Evolutionary conservation across 2,888 invertebrate genomes (phyloP).

Genomic region (Spodoptera picta): DNA sequence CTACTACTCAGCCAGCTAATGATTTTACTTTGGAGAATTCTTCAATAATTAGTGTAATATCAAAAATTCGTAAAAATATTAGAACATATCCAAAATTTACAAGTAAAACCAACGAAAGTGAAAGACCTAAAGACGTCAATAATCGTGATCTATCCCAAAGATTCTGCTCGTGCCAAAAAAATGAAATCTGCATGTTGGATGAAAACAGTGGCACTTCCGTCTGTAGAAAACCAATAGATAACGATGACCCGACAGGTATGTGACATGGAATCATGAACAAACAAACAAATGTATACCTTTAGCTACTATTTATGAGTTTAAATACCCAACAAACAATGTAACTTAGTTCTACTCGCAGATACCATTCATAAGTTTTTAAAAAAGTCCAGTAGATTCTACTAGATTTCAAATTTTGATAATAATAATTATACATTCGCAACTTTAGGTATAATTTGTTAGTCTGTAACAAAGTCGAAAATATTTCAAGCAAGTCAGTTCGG

Average conservation of each 20-base stretch:
- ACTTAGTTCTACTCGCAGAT: too few species aligned
- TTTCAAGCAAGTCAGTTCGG: too few species aligned
- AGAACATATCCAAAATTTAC: conserved; percentile 78
- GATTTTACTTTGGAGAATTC: conserved; percentile 65
- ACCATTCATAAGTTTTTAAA: too few species aligned
- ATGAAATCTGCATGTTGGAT: conserved; percentile 90
- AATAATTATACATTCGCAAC: too few species aligned
- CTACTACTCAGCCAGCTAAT: conserved; percentile 60
- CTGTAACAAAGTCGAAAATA: too few species aligned
- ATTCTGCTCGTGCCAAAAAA: conserved; percentile 87
- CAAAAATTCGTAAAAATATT: conserved; percentile 83
- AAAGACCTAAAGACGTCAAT: conserved; percentile 74
- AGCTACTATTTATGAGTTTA: too few species aligned
- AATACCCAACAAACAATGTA: too few species aligned
- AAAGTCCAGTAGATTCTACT: too few species aligned
- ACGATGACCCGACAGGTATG: conserved; percentile 89
- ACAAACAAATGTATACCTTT: too few species aligned
- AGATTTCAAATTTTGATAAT: too few species aligned
- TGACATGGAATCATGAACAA: conserved; percentile 7
- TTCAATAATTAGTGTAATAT: conserved; percentile 69
- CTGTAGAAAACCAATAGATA: conserved; percentile 86
- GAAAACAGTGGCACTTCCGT: conserved; percentile 89
- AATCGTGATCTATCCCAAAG: conserved; percentile 79
- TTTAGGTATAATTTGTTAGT: too few species aligned
- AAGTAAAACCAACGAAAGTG: conserved; percentile 64